Conservation (phyloP, 2,888 invertebrate species). For the Plebejus anna region DNA sequence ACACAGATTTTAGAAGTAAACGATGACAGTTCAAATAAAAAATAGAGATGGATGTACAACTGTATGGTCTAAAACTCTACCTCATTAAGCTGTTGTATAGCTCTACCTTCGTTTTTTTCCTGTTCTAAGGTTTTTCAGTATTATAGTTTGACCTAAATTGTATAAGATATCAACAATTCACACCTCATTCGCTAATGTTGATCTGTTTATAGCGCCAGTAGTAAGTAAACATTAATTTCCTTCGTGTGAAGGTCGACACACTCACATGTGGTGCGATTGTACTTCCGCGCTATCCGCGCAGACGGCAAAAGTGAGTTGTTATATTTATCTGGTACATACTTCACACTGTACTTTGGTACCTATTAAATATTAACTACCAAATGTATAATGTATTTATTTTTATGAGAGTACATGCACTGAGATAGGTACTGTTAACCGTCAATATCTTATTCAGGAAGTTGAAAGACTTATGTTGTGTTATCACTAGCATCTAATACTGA, state of each 20-base stretch:
- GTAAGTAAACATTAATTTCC: background rate
- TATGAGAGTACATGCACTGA: background rate
- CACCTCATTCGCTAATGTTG: background rate
- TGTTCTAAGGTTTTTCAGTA: background rate
- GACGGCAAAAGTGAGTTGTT: background rate
- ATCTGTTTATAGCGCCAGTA: background rate
- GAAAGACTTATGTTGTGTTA: background rate
- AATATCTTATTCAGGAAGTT: background rate
- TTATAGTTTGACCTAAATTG: background rate
- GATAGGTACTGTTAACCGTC: background rate
- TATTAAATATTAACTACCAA: too few species aligned
- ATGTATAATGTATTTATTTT: too few species aligned
- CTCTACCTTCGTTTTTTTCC: background rate
- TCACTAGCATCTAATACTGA: background rate
- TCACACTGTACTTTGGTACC: background rate
- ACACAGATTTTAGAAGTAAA: too few species aligned
- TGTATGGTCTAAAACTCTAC: too few species aligned
- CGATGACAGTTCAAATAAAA: too few species aligned
- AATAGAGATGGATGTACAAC: too few species aligned
- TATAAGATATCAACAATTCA: background rate
- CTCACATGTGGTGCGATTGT: conserved; percentile 11
- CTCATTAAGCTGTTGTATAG: background rate
- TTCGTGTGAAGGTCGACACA: conserved; percentile 26
- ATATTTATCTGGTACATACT: background rate
- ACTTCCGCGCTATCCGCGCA: conserved; percentile 15